A percentile compares a stretch with the other conserved stretches of the same genome.
These are phyloP conservation scores for Sciurus vulgaris DNA, from an alignment of 2,797 vertebrate species.

Conservation along the genomic window DNA sequence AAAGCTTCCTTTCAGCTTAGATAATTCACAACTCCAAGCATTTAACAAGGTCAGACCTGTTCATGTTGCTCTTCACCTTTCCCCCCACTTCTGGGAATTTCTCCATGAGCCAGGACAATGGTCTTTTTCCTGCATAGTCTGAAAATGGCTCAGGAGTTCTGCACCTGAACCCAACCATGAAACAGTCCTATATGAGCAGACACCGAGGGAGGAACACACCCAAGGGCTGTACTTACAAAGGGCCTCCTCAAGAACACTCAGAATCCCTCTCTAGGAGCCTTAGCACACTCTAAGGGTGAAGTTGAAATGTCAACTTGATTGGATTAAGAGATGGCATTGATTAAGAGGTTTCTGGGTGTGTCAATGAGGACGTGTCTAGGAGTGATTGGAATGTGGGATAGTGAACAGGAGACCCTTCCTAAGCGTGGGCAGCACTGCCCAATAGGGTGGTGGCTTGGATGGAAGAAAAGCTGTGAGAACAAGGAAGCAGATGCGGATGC, in stretches of 20 bases:
- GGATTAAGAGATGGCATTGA: too few relatives aligned
- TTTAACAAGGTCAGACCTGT: not conserved
- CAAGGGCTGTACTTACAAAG: not conserved
- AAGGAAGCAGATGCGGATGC: too few relatives aligned
- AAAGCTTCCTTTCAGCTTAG: slow-evolving; percentile 12
- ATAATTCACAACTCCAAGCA: not conserved
- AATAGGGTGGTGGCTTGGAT: too few relatives aligned
- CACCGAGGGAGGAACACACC: too few relatives aligned
- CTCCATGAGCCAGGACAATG: not conserved
- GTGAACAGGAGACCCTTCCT: too few relatives aligned
- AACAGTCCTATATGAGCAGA: not conserved
- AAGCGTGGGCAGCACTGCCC: too few relatives aligned
- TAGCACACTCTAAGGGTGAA: too few relatives aligned
- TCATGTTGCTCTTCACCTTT: not conserved
- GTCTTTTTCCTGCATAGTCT: not conserved
- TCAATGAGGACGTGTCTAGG: too few relatives aligned
- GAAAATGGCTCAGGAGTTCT: not conserved
- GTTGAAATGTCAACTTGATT: too few relatives aligned
- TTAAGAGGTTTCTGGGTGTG: too few relatives aligned
- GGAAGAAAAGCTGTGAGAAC: too few relatives aligned
- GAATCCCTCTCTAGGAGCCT: not conserved
- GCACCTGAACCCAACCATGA: not conserved
- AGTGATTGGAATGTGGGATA: too few relatives aligned
- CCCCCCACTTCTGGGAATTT: not conserved
- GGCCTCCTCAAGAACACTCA: not conserved